These are phyloP conservation scores for Caenorhabditis sinica DNA, from an alignment of 2,888 invertebrate genomes.

Conservation along the genomic window DNA sequence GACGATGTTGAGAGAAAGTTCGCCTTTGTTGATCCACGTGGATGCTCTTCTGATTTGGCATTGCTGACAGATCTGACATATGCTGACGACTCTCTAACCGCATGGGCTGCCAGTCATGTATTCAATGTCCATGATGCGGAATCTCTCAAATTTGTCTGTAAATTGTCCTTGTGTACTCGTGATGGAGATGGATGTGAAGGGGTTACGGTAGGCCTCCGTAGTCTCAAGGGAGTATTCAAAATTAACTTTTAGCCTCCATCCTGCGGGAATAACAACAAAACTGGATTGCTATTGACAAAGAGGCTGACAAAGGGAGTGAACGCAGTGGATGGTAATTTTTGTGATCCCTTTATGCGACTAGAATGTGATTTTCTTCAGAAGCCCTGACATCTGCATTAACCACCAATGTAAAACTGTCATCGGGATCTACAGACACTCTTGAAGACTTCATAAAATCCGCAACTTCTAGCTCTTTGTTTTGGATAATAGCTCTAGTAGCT, in stretches of 20 bases:
- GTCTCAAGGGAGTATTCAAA: no score
- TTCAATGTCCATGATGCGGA: slow-evolving; percentile 78
- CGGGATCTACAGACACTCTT: slow-evolving; percentile 25
- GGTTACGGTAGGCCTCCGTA: slow-evolving; percentile 75
- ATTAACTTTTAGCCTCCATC: slow-evolving; percentile 69
- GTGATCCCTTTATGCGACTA: neutral
- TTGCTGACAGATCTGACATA: slow-evolving; percentile 78
- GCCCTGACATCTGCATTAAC: slow-evolving; percentile 70
- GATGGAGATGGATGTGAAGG: slow-evolving; percentile 82
- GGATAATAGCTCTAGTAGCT: slow-evolving; percentile 47
- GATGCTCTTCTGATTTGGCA: slow-evolving; percentile 78
- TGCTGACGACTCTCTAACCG: slow-evolving; percentile 78
- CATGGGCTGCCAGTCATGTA: slow-evolving; percentile 76
- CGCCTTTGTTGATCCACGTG: slow-evolving; percentile 75
- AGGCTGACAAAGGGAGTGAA: slow-evolving; percentile 53
- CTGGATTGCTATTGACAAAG: slow-evolving; percentile 66
- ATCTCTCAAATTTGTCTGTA: slow-evolving; percentile 74
- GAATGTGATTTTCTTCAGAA: slow-evolving; percentile 7
- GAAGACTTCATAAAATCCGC: slow-evolving; percentile 34
- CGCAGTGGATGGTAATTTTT: slow-evolving; percentile 44
- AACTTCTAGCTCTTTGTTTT: slow-evolving; percentile 37
- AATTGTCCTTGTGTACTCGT: slow-evolving; percentile 78
- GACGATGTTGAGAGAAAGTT: slow-evolving; percentile 75
- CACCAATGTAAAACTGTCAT: slow-evolving; percentile 60
- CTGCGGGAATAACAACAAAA: slow-evolving; percentile 67